Conservation (phyloP, 1,140 invertebrate genomes). For the Drusus annulatus region DNA sequence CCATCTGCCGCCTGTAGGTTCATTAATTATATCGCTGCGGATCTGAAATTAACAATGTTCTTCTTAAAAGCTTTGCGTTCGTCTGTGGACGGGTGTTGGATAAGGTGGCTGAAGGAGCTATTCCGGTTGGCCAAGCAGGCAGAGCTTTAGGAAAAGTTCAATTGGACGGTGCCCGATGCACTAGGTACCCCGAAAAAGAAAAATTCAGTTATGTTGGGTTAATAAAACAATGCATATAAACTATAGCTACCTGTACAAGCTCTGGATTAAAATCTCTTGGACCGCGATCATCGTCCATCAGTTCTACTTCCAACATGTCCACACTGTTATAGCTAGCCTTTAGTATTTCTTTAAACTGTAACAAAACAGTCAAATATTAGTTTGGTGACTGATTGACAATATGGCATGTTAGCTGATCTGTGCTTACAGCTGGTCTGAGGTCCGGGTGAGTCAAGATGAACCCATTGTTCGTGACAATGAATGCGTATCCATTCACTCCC, state of each 20-base stretch:
- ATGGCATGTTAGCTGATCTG: too few species aligned
- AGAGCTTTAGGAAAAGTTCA: too few species aligned
- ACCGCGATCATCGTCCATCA: conserved; percentile 80
- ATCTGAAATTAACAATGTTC: conserved; percentile 82
- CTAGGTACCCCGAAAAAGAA: conserved; percentile 19
- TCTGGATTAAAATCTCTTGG: conserved; percentile 82
- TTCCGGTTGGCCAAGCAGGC: too few species aligned
- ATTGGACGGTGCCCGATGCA: too few species aligned
- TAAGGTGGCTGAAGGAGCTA: too few species aligned
- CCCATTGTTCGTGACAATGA: conserved; percentile 97
- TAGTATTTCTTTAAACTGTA: conserved; percentile 86
- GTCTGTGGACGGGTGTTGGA: too few species aligned
- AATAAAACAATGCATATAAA: not conserved
- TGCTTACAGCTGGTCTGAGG: conserved; percentile 82
- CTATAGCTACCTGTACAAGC: conserved; percentile 76
- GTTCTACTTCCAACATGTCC: conserved; percentile 94
- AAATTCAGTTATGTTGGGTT: not conserved
- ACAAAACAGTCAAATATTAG: conserved; percentile 48
- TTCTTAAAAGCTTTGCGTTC: too few species aligned
- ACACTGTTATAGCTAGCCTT: conserved; percentile 97
- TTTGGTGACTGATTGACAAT: too few species aligned
- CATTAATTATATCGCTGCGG: conserved; percentile 85
- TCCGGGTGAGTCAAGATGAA: conserved; percentile 97
- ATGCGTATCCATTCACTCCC: conserved; percentile 96
- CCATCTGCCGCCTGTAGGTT: conserved; percentile 80